Evolutionary conservation across 2,888 invertebrate genomes (phyloP).

Genomic region (Ryuthela nishihirai): DNA sequence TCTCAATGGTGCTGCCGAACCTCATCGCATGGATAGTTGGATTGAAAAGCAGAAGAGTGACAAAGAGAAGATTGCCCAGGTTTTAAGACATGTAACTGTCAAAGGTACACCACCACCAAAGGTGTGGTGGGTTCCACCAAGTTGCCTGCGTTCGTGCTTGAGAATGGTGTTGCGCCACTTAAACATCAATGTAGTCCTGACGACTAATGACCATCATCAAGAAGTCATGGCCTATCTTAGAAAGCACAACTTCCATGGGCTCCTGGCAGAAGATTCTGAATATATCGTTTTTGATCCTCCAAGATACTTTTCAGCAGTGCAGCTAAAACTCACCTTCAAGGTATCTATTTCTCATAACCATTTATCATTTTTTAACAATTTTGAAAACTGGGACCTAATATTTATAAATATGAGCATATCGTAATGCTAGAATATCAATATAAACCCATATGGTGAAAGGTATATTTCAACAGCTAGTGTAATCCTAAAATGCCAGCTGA

Average conservation of each 20-base stretch:
- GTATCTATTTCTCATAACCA: constrained; percentile 55
- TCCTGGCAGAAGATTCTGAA: constrained; percentile 82
- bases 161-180: constrained; percentile 79
- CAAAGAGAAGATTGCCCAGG: constrained; percentile 71
- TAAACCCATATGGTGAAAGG: no score
- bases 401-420: no score
- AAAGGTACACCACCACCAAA: constrained; percentile 89
- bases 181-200: constrained; percentile 78
- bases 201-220: constrained; percentile 87
- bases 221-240: constrained; percentile 85
- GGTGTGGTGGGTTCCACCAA: constrained; percentile 86
- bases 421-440: no score
- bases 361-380: background rate
- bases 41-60: constrained; percentile 67
- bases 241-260: constrained; percentile 78
- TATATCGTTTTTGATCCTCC: constrained; percentile 86
- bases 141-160: constrained; percentile 73
- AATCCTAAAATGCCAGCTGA: no score
- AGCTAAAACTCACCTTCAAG: constrained; percentile 83
- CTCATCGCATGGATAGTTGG: constrained; percentile 67
- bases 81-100: constrained; percentile 73
- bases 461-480: no score
- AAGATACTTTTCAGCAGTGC: constrained; percentile 82
- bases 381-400: background rate
- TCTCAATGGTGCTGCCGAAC: constrained; percentile 79